Evolutionary conservation across 1,140 invertebrate genomes (phyloP), one percentile per base, ranked within the genome.

Genomic region (Bicyclus anynana): DNA sequence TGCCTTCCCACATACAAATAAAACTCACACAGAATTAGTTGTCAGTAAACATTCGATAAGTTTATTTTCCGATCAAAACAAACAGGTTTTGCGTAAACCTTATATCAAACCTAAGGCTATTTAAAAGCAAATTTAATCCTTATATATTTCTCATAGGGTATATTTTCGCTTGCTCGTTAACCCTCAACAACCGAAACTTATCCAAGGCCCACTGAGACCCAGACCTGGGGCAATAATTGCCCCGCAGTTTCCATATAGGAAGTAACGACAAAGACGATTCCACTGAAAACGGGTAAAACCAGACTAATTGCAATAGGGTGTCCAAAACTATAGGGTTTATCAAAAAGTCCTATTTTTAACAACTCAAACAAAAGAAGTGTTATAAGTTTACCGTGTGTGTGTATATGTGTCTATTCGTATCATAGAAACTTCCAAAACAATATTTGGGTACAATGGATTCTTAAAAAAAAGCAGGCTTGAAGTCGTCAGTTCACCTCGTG

Each of bases 161-260:
- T 7, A 42, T n/a, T 49, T 26, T 56, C 18, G n/a, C 0, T 40
- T 56, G 23, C 2, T 9, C 12, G 21, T 40, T 20, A 17, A 26
- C 16, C 9, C 18, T 52, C 37, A 52, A 52, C 37, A 40, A 38
- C 35, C 35, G 37, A 52, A 52, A 26, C 17, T 40, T 40, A 40
- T 21, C 14, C 21, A 37, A 52, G 50, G 35, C 21, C 47, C n/a
- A n/a, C 47, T 48, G 54, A 56, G 23, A 49, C 46, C 54, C 33
- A 33, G 56, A 59, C 56, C 56, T 59, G 33, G 27, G 49, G 7
- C 49, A 59, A 59, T 59, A 51, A 59, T 59, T 59, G 42, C 29
- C 14, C 21, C 18, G 21, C 20, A 40, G 29, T 47, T 59, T 47
- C 53, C 53, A 44, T 52, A 52, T 35, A 56, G 53, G 50, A 52